Percentiles rank a stretch among this genome's conserved stretches.
Evolutionary conservation across 1,140 invertebrate species (phyloP).

Genomic region (Drosophila pruinosa): DNA sequence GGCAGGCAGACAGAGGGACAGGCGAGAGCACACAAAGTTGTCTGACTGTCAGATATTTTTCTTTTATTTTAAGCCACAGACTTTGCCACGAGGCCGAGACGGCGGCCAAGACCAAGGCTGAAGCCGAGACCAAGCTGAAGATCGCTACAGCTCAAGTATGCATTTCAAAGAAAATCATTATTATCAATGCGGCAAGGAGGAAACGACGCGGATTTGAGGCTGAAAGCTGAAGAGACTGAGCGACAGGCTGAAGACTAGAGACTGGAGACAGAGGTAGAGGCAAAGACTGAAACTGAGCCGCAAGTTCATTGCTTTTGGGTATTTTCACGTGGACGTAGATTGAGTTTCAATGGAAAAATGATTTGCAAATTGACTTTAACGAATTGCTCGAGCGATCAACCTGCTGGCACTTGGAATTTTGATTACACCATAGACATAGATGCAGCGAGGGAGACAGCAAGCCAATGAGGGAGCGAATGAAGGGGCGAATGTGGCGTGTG

Average conservation of each 20-base stretch:
- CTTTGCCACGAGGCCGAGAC: constrained; percentile 24
- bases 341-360: constrained; percentile 82
- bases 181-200: constrained; percentile 72
- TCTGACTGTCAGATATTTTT: constrained; percentile 64
- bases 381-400: constrained; percentile 72
- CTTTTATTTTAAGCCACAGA: constrained; percentile 26
- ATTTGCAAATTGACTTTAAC: constrained; percentile 83
- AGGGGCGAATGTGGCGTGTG: neutral
- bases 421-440: constrained; percentile 65
- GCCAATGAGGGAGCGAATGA: neutral
- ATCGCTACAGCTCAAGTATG: constrained; percentile 72
- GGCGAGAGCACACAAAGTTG: constrained; percentile 66
- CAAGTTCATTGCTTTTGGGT: constrained; percentile 62
- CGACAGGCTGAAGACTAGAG: constrained; percentile 6
- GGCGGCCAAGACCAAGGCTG: neutral
- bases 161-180: constrained; percentile 82
- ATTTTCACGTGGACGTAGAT: constrained; percentile 80
- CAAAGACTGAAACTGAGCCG: neutral
- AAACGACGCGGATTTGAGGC: constrained; percentile 13
- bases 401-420: constrained; percentile 71
- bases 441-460: neutral
- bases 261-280: neutral
- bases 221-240: constrained; percentile 12
- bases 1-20: neutral
- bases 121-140: neutral